Base-by-base conservation (phyloP, 2,797 vertebrate species). In the Dallia pectoralis region DNA sequence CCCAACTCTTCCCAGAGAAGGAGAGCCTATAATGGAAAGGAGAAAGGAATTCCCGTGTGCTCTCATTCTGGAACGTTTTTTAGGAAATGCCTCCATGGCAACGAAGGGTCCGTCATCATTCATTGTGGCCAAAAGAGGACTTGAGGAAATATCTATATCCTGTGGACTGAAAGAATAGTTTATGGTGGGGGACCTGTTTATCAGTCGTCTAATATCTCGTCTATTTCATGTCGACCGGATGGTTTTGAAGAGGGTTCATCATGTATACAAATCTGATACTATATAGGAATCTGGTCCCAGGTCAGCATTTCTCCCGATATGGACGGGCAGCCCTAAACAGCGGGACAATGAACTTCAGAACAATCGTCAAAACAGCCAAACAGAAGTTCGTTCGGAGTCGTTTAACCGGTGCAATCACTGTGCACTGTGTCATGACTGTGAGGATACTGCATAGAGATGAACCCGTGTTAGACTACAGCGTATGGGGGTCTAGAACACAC, bases 61-160 rank as follows among this genome's bases (percentile, higher is more conserved):
- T 72, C 29, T 70, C 30, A 69, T 16, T 69, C 25, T 56, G 29
- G 70, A 27, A 22, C 33, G 25, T 64, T 77, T 85, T 79, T 84
- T 79, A 66, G 76, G 85, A 73, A 80, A 78, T 69, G 69, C 87
- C 63, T 80, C 86, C 79, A 85, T 83, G 77, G 78, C 70, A 36
- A 83, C 69, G 76, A 84, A 88, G 71, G 77, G 74, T 53, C 51
- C 51, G 9, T 19, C n/a, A 2, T 53, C 51, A 22, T n/a, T 11
- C n/a, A 2, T n/a, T 40, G 47, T 18, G 33, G 59, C 66, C 4
- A 63, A 32, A 65, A 72, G 59, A 16, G 59, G 69, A 73, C 65
- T 79, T 69, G 64, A 72, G 47, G 61, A 56, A 53, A 14, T 30
- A 29, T 73, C 4, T 0, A 18, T 48, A 75, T 77, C 18, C 73